Evolutionary conservation across 2,888 invertebrate genomes (phyloP), one percentile per base, ranked within the genome.

Genomic region (Netelia virgata): DNA sequence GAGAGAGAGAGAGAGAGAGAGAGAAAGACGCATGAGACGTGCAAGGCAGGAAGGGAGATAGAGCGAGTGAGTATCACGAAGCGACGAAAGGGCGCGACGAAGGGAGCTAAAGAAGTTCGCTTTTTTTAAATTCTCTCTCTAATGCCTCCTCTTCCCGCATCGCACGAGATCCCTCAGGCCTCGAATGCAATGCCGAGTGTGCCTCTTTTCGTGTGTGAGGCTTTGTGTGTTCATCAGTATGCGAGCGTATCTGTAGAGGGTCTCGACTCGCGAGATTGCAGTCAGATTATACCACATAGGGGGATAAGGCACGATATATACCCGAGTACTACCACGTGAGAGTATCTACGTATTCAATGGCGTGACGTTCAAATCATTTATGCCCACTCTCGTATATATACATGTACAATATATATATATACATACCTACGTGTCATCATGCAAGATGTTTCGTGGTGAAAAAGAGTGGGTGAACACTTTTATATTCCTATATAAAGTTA

Each of bases 261-360:
- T 36, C 79, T 74, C 80, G 55, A 59, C 63, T 81, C 77, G 69
- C 23, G 77, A 84, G 84, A 84, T 84, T 81, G 84, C 81, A 69
- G 81, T 84, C 84, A 77, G 84, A 84, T 84, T 84, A 84, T 81
- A 82, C 47, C 81, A 69, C 70, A 74, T 61, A 47, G 72, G 66
- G 72, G 76, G 72, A 70, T 75, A 55, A 74, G 69, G 84, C 76
- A 74, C 82, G 68, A 75, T 55, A 64, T 59, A 57, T 10, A 14
- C 63, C 53, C 50, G 28, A 50, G 36, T 10, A 63, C 11, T 11
- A 9, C 57, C 20, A 69, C 77, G 55, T n/a, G 41, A 74, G 69
- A 43, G 28, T 28, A 28, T 5, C 36, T 83, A 68, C 73, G 68
- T 74, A 55, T 82, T 82, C 84, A 84, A 74, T 78, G 64, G 69